A percentile compares a stretch with the other conserved stretches of the same genome.
These are phyloP conservation scores for Lordiphosa fenestrarum DNA, from an alignment of 2,888 invertebrate species.

Conservation along the genomic window DNA sequence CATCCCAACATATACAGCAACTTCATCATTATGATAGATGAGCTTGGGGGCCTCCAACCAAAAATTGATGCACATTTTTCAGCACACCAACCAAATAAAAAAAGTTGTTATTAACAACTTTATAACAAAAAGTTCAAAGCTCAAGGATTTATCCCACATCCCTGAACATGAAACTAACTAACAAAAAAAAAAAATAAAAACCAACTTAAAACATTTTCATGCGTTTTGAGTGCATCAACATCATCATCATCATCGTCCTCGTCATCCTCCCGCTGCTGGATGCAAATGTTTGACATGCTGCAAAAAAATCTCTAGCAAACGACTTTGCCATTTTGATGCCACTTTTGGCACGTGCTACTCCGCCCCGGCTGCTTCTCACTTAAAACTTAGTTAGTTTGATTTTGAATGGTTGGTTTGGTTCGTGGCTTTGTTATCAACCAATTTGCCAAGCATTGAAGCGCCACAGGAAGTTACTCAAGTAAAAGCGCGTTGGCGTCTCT, in stretches of 20 bases:
- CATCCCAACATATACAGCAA: constrained; percentile 25
- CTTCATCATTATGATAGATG: constrained; percentile 66
- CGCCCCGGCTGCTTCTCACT: constrained; percentile 14
- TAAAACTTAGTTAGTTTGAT: constrained; percentile 62
- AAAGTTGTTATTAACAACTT: constrained; percentile 59
- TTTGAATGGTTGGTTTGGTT: constrained; percentile 63
- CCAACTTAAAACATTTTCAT: constrained; percentile 60
- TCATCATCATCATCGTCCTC: constrained; percentile 37
- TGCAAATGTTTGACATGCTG: constrained; percentile 48
- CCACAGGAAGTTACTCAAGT: constrained; percentile 30
- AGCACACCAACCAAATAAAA: constrained; percentile 21
- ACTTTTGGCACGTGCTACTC: constrained; percentile 54
- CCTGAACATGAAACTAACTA: constrained; percentile 43
- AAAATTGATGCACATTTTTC: constrained; percentile 39
- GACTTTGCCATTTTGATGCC: constrained; percentile 51
- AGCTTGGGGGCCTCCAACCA: constrained; percentile 36
- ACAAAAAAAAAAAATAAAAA: constrained; percentile 23
- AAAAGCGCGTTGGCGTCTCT: constrained; percentile 36
- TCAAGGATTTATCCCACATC: constrained; percentile 55
- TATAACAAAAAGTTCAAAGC: constrained; percentile 53
- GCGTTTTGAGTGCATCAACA: constrained; percentile 41
- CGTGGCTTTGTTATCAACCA: constrained; percentile 63
- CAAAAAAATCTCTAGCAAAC: constrained; percentile 42
- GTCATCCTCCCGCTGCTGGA: constrained; percentile 22
- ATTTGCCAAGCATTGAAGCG: constrained; percentile 57